These are phyloP conservation scores for Noctua fimbriata DNA, from an alignment of 2,888 invertebrate genomes.

Conservation along the genomic window DNA sequence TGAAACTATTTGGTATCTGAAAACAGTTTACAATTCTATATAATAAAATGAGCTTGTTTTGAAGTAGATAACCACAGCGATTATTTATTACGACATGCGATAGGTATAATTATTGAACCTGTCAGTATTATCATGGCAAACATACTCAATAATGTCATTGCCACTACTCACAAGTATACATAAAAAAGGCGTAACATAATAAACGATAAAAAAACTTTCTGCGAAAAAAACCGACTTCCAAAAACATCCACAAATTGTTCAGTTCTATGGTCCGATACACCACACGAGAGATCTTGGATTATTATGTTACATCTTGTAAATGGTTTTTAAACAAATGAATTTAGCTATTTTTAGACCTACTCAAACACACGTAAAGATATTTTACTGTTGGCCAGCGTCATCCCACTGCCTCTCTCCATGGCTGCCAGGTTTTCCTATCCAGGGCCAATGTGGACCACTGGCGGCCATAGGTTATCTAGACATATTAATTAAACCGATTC, in stretches of 20 bases:
- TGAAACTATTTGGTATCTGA: neutral
- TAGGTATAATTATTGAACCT: constrained; percentile 8
- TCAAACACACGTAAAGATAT: neutral
- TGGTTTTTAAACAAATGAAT: neutral
- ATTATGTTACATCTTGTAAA: neutral
- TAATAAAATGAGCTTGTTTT: neutral
- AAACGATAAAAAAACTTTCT: too few relatives aligned
- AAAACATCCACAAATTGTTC: too few relatives aligned
- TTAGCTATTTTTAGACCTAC: neutral
- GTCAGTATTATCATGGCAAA: constrained; percentile 19
- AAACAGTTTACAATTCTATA: neutral
- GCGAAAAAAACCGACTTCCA: too few relatives aligned
- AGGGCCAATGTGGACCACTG: neutral
- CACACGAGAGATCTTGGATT: too few relatives aligned
- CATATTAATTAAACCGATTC: neutral
- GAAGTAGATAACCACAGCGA: neutral
- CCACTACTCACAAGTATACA: neutral
- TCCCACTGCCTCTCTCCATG: neutral
- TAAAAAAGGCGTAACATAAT: neutral
- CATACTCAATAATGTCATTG: neutral
- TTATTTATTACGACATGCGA: neutral
- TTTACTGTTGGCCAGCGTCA: neutral
- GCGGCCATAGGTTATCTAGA: neutral
- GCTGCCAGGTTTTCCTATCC: neutral
- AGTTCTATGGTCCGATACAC: too few relatives aligned